These are phyloP conservation scores for Drosophila chauvacae DNA, from an alignment of 1,140 invertebrate species.

Conservation along the genomic window DNA sequence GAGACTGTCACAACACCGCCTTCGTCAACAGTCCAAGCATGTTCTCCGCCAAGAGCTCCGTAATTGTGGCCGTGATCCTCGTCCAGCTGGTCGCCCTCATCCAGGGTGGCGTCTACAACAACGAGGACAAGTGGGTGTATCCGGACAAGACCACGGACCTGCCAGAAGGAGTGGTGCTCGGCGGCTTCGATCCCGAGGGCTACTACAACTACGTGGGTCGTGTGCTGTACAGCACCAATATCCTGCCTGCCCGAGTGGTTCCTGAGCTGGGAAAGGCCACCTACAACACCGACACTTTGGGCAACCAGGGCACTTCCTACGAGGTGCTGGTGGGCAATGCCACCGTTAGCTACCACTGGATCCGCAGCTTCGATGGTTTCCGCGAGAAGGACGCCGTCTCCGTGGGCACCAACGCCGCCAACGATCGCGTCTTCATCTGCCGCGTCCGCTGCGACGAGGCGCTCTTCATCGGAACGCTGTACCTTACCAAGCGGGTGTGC, in stretches of 20 bases:
- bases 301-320: slow-evolving; percentile 1
- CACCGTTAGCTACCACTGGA: slow-evolving; percentile 26
- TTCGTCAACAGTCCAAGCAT: slow-evolving; percentile 26
- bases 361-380: slow-evolving; percentile 33
- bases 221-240: slow-evolving; percentile 4
- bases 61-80: slow-evolving; percentile 17
- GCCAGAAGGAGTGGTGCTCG: slow-evolving; percentile 36
- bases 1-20: background rate
- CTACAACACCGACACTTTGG: slow-evolving; percentile 38
- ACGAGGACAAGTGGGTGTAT: slow-evolving; percentile 34
- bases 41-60: slow-evolving; percentile 25
- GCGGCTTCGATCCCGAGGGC: slow-evolving; percentile 43
- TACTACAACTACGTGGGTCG: slow-evolving; percentile 56
- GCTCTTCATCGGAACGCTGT: slow-evolving; percentile 20
- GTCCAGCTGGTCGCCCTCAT: slow-evolving; percentile 41
- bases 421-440: slow-evolving; percentile 36
- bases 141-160: slow-evolving; percentile 26
- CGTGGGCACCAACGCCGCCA: slow-evolving; percentile 18
- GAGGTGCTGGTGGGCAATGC: slow-evolving; percentile 19
- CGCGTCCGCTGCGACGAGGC: slow-evolving; percentile 11
- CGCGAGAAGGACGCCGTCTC: slow-evolving; percentile 34
- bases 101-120: slow-evolving; percentile 26
- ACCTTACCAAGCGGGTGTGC: slow-evolving; percentile 4
- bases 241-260: slow-evolving; percentile 47
- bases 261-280: slow-evolving; percentile 22